Percentiles rank a stretch among this genome's conserved stretches.
phyloP scores from a whole-genome alignment of 2,797 vertebrate species.

The Ataeniobius toweri region DNA sequence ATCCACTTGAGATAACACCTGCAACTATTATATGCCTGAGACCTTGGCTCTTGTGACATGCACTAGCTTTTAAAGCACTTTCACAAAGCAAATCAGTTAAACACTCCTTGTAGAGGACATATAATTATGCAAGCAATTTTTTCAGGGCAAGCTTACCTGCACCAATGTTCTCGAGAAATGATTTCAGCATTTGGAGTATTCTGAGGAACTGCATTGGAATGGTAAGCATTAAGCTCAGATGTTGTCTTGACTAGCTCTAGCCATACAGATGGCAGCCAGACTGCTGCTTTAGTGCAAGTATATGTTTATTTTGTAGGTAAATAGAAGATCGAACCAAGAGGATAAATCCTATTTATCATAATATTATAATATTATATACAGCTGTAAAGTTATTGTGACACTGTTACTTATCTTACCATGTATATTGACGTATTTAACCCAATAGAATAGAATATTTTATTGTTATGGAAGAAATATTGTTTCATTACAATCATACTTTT shows the following conservation, averaged over 20 bases:
- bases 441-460: not conserved
- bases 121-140: slow-evolving; percentile 8
- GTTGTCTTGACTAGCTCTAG: not conserved
- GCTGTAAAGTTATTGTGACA: not conserved
- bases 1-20: slow-evolving; percentile 23
- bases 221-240: slow-evolving; percentile 81
- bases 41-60: slow-evolving; percentile 26
- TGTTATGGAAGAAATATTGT: not conserved
- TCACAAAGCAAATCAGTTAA: not conserved
- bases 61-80: slow-evolving; percentile 13
- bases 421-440: not conserved
- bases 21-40: slow-evolving; percentile 30
- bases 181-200: slow-evolving; percentile 99
- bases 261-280: not conserved
- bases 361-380: not conserved
- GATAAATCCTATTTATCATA: not conserved
- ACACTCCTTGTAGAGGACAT: not conserved
- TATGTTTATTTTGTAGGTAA: not conserved
- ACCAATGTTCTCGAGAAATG: slow-evolving; percentile 97
- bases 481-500: too few relatives aligned
- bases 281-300: not conserved
- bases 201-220: slow-evolving; percentile 98
- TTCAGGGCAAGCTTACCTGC: slow-evolving; percentile 92
- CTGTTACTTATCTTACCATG: not conserved
- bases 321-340: not conserved